Evolutionary conservation across 2,797 vertebrate species (phyloP).

Genomic region (Hapalemur alaotrensis): DNA sequence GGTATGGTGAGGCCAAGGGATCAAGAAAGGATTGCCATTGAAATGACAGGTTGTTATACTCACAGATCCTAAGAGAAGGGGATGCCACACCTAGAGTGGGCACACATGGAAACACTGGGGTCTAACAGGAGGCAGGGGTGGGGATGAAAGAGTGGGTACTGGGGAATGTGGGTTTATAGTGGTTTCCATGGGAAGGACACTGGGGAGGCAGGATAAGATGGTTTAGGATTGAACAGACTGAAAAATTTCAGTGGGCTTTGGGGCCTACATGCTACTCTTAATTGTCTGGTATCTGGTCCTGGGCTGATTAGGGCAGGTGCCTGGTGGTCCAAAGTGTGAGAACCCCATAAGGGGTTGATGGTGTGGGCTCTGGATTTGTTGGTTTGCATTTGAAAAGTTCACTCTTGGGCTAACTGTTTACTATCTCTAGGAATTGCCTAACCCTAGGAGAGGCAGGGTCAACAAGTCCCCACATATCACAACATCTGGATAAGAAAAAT

Average conservation of each 20-base stretch:
- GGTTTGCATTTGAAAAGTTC: neutral
- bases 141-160: neutral
- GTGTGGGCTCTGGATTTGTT: neutral
- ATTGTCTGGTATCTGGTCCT: neutral
- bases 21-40: neutral
- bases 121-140: accelerated
- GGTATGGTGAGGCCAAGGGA: neutral
- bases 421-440: neutral
- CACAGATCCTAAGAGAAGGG: neutral
- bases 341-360: neutral
- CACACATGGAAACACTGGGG: neutral
- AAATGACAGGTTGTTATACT: neutral
- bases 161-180: neutral
- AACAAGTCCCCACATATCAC: neutral
- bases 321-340: neutral
- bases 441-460: neutral
- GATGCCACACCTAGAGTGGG: neutral
- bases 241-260: neutral
- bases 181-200: neutral
- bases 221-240: neutral
- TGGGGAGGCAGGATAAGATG: neutral
- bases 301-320: neutral
- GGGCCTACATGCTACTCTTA: neutral
- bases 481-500: neutral
- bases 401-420: neutral